Conservation (phyloP, 2,888 invertebrate species). For the Acanthosepion pharaonis region DNA sequence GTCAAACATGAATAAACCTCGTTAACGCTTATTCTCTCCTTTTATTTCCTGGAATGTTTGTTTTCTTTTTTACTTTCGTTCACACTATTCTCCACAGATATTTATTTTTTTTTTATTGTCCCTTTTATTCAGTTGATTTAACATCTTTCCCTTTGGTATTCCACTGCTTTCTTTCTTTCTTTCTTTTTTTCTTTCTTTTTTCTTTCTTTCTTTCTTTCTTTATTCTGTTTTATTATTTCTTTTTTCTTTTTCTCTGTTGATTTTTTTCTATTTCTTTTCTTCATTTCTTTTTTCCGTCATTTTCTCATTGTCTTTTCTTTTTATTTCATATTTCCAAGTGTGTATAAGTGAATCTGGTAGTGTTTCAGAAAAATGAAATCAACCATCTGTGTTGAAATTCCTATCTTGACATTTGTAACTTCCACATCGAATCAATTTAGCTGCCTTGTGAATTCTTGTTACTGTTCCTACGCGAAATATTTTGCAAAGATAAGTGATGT, state of each 20-base stretch:
- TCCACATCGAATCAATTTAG: no score
- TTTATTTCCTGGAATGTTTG: background rate
- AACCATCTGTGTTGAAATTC: no score
- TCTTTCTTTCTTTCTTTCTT: background rate
- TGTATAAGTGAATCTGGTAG: no score
- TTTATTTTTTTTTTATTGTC: background rate
- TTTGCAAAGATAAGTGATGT: no score
- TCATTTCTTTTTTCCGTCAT: background rate
- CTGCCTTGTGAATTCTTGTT: no score
- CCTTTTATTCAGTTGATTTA: background rate
- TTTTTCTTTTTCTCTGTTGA: background rate
- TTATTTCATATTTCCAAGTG: background rate
- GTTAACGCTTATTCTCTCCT: background rate
- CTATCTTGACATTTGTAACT: no score
- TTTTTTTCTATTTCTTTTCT: background rate
- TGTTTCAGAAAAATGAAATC: no score
- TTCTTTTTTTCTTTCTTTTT: background rate
- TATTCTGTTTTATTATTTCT: background rate
- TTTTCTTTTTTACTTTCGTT: background rate
- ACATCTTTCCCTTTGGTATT: background rate
- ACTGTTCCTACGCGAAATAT: no score
- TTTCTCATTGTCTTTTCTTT: background rate
- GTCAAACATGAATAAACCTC: background rate
- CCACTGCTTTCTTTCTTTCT: background rate
- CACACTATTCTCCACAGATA: no score